Evolutionary conservation across 1,140 invertebrate genomes (phyloP).

Genomic region (Panulirus ornatus): DNA sequence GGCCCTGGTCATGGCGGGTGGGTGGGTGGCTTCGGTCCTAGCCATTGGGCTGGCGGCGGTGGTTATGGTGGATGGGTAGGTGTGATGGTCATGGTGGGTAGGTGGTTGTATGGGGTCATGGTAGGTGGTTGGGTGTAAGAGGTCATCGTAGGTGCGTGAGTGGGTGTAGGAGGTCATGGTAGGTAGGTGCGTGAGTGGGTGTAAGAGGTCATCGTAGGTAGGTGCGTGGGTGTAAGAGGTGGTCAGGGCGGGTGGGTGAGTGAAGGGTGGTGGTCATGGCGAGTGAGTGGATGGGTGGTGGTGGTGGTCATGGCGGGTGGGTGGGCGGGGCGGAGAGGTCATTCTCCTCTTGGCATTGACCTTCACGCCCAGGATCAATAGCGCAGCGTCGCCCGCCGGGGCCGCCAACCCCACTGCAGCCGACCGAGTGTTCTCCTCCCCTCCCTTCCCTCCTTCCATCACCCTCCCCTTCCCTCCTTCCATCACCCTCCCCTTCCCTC

Average conservation of each 20-base stretch:
- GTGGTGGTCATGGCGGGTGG: background rate
- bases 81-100: background rate
- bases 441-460: too few species aligned
- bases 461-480: too few species aligned
- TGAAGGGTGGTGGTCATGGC: background rate
- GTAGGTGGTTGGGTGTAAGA: too few species aligned
- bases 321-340: slow-evolving; percentile 53
- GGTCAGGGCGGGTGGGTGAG: background rate
- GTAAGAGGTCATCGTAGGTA: background rate
- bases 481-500: too few species aligned
- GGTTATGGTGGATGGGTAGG: background rate
- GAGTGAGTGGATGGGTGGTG: background rate
- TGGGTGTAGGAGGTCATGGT: background rate
- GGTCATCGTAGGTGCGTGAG: too few species aligned
- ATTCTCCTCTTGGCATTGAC: slow-evolving; percentile 60
- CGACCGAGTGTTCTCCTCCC: too few species aligned
- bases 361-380: slow-evolving; percentile 51
- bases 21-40: background rate
- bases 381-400: background rate
- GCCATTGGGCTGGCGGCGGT: background rate
- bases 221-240: background rate
- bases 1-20: background rate
- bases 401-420: too few species aligned
- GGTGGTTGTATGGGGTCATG: too few species aligned
- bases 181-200: background rate